Evolutionary conservation across 1,140 invertebrate genomes (phyloP).

Genomic region (Nymphalis io): DNA sequence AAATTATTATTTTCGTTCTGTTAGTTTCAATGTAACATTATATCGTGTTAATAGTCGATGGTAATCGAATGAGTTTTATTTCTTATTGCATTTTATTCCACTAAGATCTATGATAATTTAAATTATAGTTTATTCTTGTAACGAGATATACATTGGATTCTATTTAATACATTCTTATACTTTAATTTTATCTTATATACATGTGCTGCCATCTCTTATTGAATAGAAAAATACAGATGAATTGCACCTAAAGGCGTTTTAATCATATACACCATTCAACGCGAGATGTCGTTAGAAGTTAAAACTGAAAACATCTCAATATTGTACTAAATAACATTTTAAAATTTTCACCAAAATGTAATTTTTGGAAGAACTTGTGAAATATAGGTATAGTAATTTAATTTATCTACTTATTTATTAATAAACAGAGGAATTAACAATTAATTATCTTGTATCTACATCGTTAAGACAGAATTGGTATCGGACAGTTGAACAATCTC

Average conservation of each 20-base stretch:
- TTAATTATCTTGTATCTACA: constrained; percentile 1
- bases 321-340: no score
- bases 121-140: no score
- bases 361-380: not conserved
- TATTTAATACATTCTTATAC: no score
- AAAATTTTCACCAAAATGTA: not conserved
- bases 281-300: not conserved
- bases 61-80: no score
- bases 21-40: no score
- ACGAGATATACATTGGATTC: no score
- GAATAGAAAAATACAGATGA: not conserved
- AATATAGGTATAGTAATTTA: not conserved
- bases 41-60: no score
- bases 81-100: no score
- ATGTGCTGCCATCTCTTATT: constrained; percentile 10
- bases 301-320: not conserved
- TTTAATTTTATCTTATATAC: no score
- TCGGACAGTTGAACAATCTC: constrained; percentile 39
- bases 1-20: no score
- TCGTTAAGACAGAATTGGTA: not conserved
- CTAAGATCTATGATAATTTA: no score
- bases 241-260: not conserved
- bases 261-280: not conserved
- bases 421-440: not conserved
- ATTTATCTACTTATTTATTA: no score